A percentile compares a stretch with the other conserved stretches of the same genome.
Evolutionary conservation across 2,797 vertebrate species (phyloP).

Genomic region (Pteropus rufus): DNA sequence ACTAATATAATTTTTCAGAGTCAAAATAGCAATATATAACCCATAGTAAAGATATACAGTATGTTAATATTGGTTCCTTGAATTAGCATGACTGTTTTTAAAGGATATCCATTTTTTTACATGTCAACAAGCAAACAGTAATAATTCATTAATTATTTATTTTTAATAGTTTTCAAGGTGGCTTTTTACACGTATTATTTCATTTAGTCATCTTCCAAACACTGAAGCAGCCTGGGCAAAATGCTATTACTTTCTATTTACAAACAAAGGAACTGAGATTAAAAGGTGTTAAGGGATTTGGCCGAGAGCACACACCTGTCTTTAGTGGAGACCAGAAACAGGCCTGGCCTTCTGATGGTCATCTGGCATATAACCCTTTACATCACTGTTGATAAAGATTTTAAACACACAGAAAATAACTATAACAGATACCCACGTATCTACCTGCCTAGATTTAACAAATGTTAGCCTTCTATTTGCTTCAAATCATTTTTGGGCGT

Average conservation of each 20-base stretch:
- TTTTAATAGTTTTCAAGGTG: slow-evolving; percentile 40
- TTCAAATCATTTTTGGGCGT: not conserved
- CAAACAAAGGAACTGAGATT: not conserved
- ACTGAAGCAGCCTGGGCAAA: not conserved
- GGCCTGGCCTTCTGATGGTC: not conserved
- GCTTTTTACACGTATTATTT: slow-evolving; percentile 16
- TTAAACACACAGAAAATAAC: not conserved
- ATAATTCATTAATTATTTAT: not conserved
- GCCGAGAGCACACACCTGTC: not conserved
- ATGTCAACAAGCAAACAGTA: not conserved
- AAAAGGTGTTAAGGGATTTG: not conserved
- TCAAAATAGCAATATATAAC: not conserved
- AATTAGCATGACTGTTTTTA: not conserved
- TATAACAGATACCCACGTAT: not conserved
- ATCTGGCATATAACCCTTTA: not conserved
- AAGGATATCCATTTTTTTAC: not conserved
- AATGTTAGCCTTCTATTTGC: not conserved
- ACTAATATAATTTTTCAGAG: not conserved
- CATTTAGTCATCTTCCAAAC: slow-evolving; percentile 34
- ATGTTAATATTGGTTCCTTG: not conserved
- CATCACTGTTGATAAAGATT: not conserved
- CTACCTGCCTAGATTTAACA: not conserved
- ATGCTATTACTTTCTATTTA: slow-evolving; percentile 27
- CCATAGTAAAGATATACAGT: not conserved
- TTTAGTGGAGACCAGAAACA: not conserved